These are phyloP conservation scores for Lepisosteus oculatus DNA, from an alignment of 2,113 vertebrate species.

Conservation along the genomic window DNA sequence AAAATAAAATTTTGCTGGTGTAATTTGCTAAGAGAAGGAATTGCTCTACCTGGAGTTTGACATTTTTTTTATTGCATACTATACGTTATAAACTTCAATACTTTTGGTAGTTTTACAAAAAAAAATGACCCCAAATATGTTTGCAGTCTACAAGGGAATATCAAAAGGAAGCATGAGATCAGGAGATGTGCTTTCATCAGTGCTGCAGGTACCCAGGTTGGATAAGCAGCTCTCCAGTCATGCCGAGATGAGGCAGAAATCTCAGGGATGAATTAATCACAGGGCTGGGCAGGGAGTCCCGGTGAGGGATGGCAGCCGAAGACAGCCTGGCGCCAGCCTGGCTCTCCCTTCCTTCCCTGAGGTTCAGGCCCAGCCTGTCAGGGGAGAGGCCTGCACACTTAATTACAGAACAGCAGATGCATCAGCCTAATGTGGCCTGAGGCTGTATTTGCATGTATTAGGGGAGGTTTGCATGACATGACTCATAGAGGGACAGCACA, in stretches of 20 bases:
- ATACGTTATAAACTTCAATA: too few relatives aligned
- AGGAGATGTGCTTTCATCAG: slow-evolving; percentile 59
- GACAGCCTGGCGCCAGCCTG: slow-evolving; percentile 75
- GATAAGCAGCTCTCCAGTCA: slow-evolving; percentile 65
- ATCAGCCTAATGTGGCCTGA: slow-evolving; percentile 15
- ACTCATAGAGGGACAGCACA: too few relatives aligned
- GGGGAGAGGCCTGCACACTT: slow-evolving; percentile 28
- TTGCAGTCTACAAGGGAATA: neutral
- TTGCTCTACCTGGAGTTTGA: too few relatives aligned
- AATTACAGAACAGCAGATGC: slow-evolving; percentile 13
- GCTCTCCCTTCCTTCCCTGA: slow-evolving; percentile 40
- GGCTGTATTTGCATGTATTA: slow-evolving; percentile 5
- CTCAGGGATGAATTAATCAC: slow-evolving; percentile 77
- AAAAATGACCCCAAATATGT: too few relatives aligned
- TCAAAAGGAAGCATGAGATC: neutral
- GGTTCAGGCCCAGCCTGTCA: slow-evolving; percentile 63
- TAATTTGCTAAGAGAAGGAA: too few relatives aligned
- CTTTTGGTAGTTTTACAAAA: too few relatives aligned
- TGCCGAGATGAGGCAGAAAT: slow-evolving; percentile 68
- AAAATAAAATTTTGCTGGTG: too few relatives aligned
- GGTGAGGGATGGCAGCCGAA: slow-evolving; percentile 45
- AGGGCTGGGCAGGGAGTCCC: slow-evolving; percentile 52
- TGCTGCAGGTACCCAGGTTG: slow-evolving; percentile 69
- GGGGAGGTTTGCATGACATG: too few relatives aligned
- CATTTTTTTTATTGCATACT: too few relatives aligned